Evolutionary conservation across 2,888 invertebrate genomes (phyloP).

Genomic region (Cantharis rustica): DNA sequence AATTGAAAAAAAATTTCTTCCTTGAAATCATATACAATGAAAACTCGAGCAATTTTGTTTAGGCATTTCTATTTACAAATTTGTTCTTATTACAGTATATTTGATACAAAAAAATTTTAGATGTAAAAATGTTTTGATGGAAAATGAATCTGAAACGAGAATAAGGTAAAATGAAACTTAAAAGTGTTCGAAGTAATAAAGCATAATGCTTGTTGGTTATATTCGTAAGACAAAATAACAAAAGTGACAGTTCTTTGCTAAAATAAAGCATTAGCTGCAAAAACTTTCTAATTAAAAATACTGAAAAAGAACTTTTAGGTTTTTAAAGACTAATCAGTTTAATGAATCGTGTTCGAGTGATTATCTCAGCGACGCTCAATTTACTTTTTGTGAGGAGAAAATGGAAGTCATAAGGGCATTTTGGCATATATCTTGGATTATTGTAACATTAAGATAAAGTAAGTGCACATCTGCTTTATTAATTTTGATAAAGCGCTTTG

Average conservation of each 20-base stretch:
- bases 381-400: neutral
- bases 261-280: neutral
- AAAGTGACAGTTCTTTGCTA: neutral
- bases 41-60: too few relatives aligned
- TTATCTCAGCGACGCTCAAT: neutral
- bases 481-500: neutral
- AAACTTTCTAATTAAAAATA: neutral
- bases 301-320: neutral
- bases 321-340: neutral
- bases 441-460: neutral
- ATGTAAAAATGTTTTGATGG: neutral
- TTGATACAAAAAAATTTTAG: neutral
- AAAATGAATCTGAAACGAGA: neutral
- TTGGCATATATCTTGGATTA: neutral
- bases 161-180: neutral
- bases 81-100: neutral
- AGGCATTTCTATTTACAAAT: neutral
- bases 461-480: neutral
- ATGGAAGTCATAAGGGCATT: neutral
- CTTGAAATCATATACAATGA: too few relatives aligned
- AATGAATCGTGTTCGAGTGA: neutral
- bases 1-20: too few relatives aligned
- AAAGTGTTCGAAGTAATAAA: neutral
- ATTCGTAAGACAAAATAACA: neutral
- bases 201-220: neutral